phyloP scores from a whole-genome alignment of 1,140 invertebrate genomes.

The Copidosoma floridanum region DNA sequence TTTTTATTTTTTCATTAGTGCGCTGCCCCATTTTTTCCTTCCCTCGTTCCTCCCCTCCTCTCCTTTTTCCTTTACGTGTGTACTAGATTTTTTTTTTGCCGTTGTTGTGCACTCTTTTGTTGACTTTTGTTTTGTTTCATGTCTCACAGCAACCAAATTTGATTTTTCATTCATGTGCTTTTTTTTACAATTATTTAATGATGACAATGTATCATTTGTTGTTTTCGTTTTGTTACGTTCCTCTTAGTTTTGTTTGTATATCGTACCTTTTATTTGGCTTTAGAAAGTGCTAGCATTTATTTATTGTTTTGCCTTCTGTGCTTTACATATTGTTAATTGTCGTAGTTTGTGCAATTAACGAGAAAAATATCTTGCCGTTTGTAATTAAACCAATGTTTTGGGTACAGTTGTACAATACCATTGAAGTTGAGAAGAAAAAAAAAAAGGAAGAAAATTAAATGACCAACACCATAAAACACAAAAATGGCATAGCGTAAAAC shows the following conservation, averaged over 20 bases:
- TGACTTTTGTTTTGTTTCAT: slow-evolving; percentile 15
- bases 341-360: not conserved
- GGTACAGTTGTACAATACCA: too few species aligned
- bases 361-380: slow-evolving; percentile 11
- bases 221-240: too few species aligned
- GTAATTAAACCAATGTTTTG: too few species aligned
- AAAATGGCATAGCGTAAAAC: too few species aligned
- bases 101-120: slow-evolving; percentile 22
- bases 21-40: not conserved
- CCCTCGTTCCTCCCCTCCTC: not conserved
- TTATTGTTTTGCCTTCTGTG: too few species aligned
- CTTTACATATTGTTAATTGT: too few species aligned
- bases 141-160: not conserved
- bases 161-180: slow-evolving; percentile 3
- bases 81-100: slow-evolving; percentile 3
- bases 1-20: not conserved
- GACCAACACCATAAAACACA: too few species aligned
- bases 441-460: too few species aligned
- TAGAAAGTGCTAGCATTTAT: not conserved
- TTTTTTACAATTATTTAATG: not conserved
- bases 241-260: not conserved
- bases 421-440: too few species aligned
- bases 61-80: not conserved
- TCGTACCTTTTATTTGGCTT: not conserved
- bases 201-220: not conserved